Evolutionary conservation across 2,888 invertebrate species (phyloP).

Genomic region (Cepaea hortensis): DNA sequence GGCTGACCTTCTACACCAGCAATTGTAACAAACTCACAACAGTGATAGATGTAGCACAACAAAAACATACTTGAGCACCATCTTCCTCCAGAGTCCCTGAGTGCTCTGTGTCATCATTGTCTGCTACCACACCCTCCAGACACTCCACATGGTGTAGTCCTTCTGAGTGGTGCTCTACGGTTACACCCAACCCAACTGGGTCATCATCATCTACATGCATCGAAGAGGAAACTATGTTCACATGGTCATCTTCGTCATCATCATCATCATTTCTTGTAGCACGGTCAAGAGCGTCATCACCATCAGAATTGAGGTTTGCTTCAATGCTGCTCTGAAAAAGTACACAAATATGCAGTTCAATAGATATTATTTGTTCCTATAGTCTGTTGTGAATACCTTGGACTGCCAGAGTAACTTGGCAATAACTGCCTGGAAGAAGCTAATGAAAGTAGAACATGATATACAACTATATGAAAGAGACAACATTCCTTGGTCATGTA

Average conservation of each 20-base stretch:
- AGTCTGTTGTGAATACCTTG: neutral
- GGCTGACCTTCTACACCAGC: too few relatives aligned
- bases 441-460: too few relatives aligned
- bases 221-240: constrained; percentile 29
- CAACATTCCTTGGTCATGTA: too few relatives aligned
- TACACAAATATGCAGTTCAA: neutral
- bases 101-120: constrained; percentile 27
- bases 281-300: constrained; percentile 37
- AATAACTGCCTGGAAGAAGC: too few relatives aligned
- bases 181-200: constrained; percentile 43
- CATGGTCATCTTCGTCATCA: constrained; percentile 46
- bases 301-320: constrained; percentile 42
- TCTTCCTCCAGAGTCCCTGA: constrained; percentile 28
- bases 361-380: neutral
- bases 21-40: too few relatives aligned
- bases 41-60: too few relatives aligned
- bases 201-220: constrained; percentile 46
- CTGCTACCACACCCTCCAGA: constrained; percentile 27
- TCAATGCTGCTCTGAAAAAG: constrained; percentile 36
- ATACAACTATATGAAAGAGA: too few relatives aligned
- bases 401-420: too few relatives aligned
- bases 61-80: constrained; percentile 18
- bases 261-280: constrained; percentile 29
- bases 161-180: constrained; percentile 27
- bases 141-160: constrained; percentile 35